Conservation (phyloP, 2,113 vertebrate genomes). For the Thamnaconus septentrionalis region DNA sequence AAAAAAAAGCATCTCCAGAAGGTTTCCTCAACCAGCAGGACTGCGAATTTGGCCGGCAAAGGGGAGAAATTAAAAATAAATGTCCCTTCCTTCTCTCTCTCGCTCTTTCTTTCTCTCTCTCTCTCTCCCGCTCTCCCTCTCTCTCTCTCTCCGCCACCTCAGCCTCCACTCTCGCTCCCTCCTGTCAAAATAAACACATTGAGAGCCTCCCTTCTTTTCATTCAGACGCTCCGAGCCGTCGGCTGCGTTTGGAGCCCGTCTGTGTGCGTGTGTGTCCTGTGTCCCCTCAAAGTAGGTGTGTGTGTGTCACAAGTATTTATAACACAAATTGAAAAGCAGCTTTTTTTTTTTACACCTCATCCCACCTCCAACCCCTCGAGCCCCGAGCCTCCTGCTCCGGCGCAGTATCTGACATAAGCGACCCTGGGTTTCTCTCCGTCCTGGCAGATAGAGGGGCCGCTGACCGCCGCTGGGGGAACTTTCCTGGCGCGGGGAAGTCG, state of each 20-base stretch:
- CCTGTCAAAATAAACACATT: constrained; percentile 77
- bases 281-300: constrained; percentile 23
- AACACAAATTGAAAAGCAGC: constrained; percentile 53
- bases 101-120: constrained; percentile 46
- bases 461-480: constrained; percentile 76
- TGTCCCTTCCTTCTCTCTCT: constrained; percentile 11
- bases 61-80: constrained; percentile 27
- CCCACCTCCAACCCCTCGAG: background rate
- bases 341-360: constrained; percentile 6
- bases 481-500: constrained; percentile 75
- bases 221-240: constrained; percentile 43
- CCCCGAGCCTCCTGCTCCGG: background rate
- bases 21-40: too few relatives aligned
- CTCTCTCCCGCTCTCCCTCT: constrained; percentile 7
- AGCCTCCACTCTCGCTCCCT: constrained; percentile 41
- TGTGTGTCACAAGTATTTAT: constrained; percentile 60
- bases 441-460: constrained; percentile 73
- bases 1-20: too few relatives aligned
- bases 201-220: constrained; percentile 66
- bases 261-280: constrained; percentile 19
- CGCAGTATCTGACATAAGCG: constrained; percentile 67
- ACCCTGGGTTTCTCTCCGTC: constrained; percentile 53
- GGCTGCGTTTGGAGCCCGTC: constrained; percentile 49
- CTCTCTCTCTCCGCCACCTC: background rate
- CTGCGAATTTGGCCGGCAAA: too few relatives aligned